phyloP scores from a whole-genome alignment of 2,113 vertebrate genomes.

The Platichthys flesus region DNA sequence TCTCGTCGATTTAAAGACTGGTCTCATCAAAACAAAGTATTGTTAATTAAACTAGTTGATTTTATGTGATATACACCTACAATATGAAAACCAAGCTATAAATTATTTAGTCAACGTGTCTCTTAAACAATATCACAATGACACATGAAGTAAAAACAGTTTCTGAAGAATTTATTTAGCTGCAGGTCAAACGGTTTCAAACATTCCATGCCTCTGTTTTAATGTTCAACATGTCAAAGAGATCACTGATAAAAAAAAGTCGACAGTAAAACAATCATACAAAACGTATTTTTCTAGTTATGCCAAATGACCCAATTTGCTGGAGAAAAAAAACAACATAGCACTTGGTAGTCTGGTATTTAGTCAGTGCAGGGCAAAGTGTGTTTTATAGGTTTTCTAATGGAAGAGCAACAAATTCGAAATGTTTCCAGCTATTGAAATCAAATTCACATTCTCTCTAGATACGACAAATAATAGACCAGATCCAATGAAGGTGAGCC shows the following conservation, averaged over 20 bases:
- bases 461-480: slow-evolving; percentile 19
- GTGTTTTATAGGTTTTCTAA: neutral
- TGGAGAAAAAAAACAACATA: slow-evolving; percentile 7
- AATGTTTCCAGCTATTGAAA: slow-evolving; percentile 15
- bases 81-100: too few relatives aligned
- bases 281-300: slow-evolving; percentile 39
- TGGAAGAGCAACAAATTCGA: neutral
- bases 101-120: too few relatives aligned
- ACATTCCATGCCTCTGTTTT: slow-evolving; percentile 37
- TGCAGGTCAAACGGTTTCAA: slow-evolving; percentile 47
- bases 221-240: slow-evolving; percentile 20
- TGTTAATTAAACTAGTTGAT: too few relatives aligned
- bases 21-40: too few relatives aligned
- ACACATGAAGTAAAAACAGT: slow-evolving; percentile 23
- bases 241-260: slow-evolving; percentile 34
- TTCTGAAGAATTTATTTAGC: slow-evolving; percentile 66
- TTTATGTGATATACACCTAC: too few relatives aligned
- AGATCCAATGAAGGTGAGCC: slow-evolving; percentile 14
- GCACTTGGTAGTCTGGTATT: neutral
- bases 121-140: too few relatives aligned
- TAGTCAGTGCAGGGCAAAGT: slow-evolving; percentile 28
- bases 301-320: slow-evolving; percentile 31
- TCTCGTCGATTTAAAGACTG: too few relatives aligned
- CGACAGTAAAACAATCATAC: slow-evolving; percentile 36
- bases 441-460: slow-evolving; percentile 24